Base-by-base conservation (phyloP, 2,888 invertebrate species). In the Latrodectus hesperus region DNA sequence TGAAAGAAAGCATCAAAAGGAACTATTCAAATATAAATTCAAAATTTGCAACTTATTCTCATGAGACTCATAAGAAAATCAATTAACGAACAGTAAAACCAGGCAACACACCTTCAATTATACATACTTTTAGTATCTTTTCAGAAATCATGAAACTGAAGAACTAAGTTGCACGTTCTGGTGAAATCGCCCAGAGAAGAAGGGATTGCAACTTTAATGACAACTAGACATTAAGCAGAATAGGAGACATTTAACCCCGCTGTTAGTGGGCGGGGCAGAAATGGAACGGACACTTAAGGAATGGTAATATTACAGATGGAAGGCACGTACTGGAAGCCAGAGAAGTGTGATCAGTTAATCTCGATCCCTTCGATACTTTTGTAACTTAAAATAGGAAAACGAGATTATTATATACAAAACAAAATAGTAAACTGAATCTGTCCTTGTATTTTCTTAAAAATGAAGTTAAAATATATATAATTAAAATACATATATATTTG, bases 291-390 rank as follows among this genome's bases (percentile, higher is more conserved):
- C 60, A 60, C 60, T 16, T 60, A 16, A n/a, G 60, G n/a, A 60
- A 60, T 60, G 60, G 14, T 6, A 60, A n/a, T 60, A 60, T 60
- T 76, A 49, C n/a, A 60, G n/a, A 14, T 71, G 72, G 51, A 22
- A 17, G 22, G 71, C 80, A 80, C 80, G 80, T 80, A 72, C n/a
- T 10, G 17, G 8, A 26, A 38, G 17, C 53, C 64, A 17, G 26
- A 55, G 38, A 60, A 71, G 72, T 72, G 80, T 60, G 72, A 80
- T 80, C 72, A 72, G 64, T 80, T 80, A 80, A 72, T 80, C 80
- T 38, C 38, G 1, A 38, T 38, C 2, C 2, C 6, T 38, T 3
- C 38, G 38, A 38, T 38, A 38, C 38, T 38, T 38, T 38, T 38
- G 38, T 6, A 38, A 38, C 38, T 38, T 38, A 38, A 38, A 38